phyloP scores from a whole-genome alignment of 2,113 vertebrate genomes.

The Redunca redunca region DNA sequence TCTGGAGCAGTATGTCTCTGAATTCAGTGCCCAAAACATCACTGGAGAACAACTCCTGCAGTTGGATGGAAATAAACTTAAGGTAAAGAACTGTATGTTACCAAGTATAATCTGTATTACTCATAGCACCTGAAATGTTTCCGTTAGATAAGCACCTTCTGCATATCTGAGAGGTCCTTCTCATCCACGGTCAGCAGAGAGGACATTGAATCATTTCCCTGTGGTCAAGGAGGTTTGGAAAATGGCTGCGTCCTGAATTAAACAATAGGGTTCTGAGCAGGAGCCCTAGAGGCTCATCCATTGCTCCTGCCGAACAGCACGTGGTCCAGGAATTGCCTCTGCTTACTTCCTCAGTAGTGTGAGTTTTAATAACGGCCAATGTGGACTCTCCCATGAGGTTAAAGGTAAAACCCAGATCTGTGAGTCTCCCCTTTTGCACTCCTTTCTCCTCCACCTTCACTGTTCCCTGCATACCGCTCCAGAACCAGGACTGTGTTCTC shows the following conservation, averaged over 20 bases:
- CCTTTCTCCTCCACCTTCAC: not conserved
- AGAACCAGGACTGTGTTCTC: not conserved
- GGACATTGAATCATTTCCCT: not conserved
- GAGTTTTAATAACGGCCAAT: not conserved
- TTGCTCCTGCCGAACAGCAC: not conserved
- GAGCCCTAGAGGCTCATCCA: not conserved
- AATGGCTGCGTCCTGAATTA: not conserved
- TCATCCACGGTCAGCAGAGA: not conserved
- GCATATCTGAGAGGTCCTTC: not conserved
- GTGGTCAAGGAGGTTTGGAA: not conserved
- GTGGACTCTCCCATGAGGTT: not conserved
- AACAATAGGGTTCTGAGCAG: not conserved
- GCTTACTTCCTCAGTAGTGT: not conserved
- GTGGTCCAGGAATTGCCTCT: not conserved
- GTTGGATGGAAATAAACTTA: conserved; percentile 90
- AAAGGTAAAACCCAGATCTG: not conserved
- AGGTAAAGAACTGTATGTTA: conserved; percentile 80
- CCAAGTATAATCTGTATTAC: not conserved
- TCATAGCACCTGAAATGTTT: not conserved
- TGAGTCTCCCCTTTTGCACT: not conserved
- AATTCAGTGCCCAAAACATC: conserved; percentile 94
- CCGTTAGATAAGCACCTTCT: not conserved
- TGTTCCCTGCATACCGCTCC: not conserved
- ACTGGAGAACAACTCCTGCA: conserved; percentile 92
- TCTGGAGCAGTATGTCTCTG: conserved; percentile 91